Base-by-base conservation (phyloP, 1,140 invertebrate species). In the Mya arenaria region DNA sequence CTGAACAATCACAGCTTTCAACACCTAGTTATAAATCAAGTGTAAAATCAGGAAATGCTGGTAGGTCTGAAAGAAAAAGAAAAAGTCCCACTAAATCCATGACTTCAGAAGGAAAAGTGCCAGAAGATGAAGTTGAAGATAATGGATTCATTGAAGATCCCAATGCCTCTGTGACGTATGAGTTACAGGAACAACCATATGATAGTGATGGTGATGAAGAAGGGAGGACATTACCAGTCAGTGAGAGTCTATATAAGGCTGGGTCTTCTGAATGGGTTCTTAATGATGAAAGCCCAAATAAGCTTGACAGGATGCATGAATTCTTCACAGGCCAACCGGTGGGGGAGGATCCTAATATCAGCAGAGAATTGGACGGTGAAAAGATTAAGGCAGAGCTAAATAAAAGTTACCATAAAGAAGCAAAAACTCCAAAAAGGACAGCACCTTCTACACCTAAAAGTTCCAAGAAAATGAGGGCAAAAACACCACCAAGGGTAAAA, bases 291-390 rank as follows among this genome's bases (percentile, higher is more conserved):
- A 80, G 63, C 32, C 65, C 55, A 39, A 56, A 39, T 32, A 80
- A 80, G 48, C 65, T 80, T 56, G 77, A 80, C 25, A 41, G 62
- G 60, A 71, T 80, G 52, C 77, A 80, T 0, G 77, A 80, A 62
- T 80, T 60, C 28, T 80, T 80, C 36, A 69, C 65, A 19, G 77
- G 77, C 23, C 23, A 69, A 30, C 52, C 52, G 5, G 28, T 32
- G 5, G 37, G 66, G 17, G 65, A 60, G 34, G 77, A 80, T 44
- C 77, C 77, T n/a, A 62, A 71, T 23, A 80, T 80, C 30, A 39
- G 32, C 30, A 58, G 66, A 44, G 77, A 71, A 19, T 56, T 80
- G 19, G 63, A 80, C 71, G 77, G 77, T 10, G 37, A 23, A 17
- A 69, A 36, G 25, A 37, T 80, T 3, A 80, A 56, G 48, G 48